A percentile compares a stretch with the other conserved stretches of the same genome.
Evolutionary conservation across 2,113 vertebrate genomes (phyloP).

Genomic region (Bostrychus sinensis): DNA sequence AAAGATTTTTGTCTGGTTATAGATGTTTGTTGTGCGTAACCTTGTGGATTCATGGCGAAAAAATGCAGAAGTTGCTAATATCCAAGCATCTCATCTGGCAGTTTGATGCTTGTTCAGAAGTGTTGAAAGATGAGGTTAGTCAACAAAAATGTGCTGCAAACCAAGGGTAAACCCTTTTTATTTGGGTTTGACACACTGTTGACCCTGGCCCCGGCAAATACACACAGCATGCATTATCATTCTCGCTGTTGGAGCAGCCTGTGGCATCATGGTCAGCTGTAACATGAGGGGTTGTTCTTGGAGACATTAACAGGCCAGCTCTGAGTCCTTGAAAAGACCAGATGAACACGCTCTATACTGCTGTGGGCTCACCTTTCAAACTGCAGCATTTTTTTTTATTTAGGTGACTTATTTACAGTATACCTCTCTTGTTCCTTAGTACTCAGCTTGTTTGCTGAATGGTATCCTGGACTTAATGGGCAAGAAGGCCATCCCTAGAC

Average conservation of each 20-base stretch:
- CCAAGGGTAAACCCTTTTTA: conserved; percentile 69
- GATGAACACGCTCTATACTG: conserved; percentile 20
- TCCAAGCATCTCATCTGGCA: conserved; percentile 36
- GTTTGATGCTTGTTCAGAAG: conserved; percentile 28
- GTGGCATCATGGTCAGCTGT: conserved; percentile 49
- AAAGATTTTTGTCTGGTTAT: conserved; percentile 34
- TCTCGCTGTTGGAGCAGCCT: conserved; percentile 42
- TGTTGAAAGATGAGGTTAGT: conserved; percentile 18
- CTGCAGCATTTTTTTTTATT: conserved; percentile 26
- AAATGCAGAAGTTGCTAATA: conserved; percentile 21
- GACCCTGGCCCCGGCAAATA: conserved; percentile 58
- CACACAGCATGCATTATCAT: conserved; percentile 52
- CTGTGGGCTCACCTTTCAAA: conserved; percentile 32
- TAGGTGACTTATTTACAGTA: conserved; percentile 39
- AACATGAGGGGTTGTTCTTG: conserved; percentile 18
- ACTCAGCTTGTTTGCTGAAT: conserved; percentile 39
- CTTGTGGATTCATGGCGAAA: conserved; percentile 31
- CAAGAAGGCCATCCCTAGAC: too few relatives aligned
- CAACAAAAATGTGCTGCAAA: conserved; percentile 16
- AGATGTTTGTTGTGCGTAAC: conserved; percentile 38
- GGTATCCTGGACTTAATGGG: conserved; percentile 11
- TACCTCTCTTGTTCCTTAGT: conserved; percentile 19
- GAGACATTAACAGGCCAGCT: conserved; percentile 31
- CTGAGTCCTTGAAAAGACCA: conserved; percentile 40
- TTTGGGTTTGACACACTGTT: conserved; percentile 50